Conservation (phyloP, 2,797 vertebrate genomes). For the Choloepus didactylus region DNA sequence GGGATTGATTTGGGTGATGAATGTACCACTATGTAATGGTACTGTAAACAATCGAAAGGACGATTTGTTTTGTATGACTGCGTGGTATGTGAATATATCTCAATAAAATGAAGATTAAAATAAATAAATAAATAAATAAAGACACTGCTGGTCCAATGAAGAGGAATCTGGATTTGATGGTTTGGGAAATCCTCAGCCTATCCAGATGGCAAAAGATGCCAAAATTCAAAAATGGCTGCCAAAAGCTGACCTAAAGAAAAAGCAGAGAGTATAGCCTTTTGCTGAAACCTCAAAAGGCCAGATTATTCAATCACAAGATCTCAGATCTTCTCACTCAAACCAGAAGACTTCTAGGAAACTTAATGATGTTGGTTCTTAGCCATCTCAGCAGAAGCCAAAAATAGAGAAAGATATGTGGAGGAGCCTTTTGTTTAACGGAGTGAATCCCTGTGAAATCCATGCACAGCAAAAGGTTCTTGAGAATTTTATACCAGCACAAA, state of each 20-base stretch:
- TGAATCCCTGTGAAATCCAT: neutral
- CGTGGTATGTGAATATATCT: no score
- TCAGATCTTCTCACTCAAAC: neutral
- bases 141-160: neutral
- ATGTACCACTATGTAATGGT: no score
- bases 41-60: no score
- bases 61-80: no score
- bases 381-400: neutral
- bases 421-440: neutral
- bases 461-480: neutral
- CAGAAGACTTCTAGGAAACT: neutral
- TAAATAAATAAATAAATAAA: neutral
- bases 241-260: neutral
- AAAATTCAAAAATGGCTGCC: neutral
- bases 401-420: neutral
- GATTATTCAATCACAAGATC: neutral
- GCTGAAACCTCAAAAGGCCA: neutral
- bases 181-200: neutral
- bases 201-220: neutral
- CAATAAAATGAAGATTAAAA: no score
- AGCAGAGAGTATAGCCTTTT: neutral
- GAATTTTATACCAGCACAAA: neutral
- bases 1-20: no score
- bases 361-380: neutral
- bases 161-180: neutral